Evolutionary conservation across 2,888 invertebrate species (phyloP), one percentile per base, ranked within the genome.

Genomic region (Tuta absoluta): DNA sequence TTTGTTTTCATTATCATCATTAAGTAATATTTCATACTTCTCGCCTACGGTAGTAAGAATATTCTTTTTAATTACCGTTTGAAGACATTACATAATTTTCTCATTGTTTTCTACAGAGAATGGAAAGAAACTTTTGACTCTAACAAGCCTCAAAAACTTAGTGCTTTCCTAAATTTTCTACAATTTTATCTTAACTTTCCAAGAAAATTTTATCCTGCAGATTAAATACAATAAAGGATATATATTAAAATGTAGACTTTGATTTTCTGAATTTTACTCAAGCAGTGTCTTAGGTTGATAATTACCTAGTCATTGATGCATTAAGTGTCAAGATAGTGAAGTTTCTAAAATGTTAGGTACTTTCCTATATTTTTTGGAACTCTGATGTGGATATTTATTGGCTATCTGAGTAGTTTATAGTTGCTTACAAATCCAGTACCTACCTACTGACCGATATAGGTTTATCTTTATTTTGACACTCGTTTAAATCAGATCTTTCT

Each of bases 191-290:
- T 65, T 5, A 65, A 61, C 41, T 53, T 62, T 62, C n/a, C 19
- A n/a, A 21, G n/a, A 45, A 62, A 61, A 62, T 60, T 65, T 65
- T 62, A 62, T 56, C 60, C 60, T 14, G n/a, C 38, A 51, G 49
- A 60, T 38, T n/a, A n/a, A n/a, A n/a, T n/a, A n/a, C n/a, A n/a
- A n/a, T n/a, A n/a, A n/a, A n/a, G n/a, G n/a, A n/a, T n/a, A n/a
- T n/a, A n/a, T n/a, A n/a, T n/a, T n/a, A n/a, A 51, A 60, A 53
- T 45, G 17, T 41, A 37, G 58, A 49, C 59, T 59, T 63, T 49
- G 38, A 58, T 4, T 63, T 58, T 5, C 10, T 33, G 49, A 4
- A 14, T 60, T 56, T 56, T 33, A 10, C n/a, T 14, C 5, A 45
- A 49, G 17, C 2, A 49, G n/a, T 45, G 61, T 19, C 49, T 65